Conservation (phyloP, 92 coral and sea anemone species). For the Parazoanthus atlanticus region DNA sequence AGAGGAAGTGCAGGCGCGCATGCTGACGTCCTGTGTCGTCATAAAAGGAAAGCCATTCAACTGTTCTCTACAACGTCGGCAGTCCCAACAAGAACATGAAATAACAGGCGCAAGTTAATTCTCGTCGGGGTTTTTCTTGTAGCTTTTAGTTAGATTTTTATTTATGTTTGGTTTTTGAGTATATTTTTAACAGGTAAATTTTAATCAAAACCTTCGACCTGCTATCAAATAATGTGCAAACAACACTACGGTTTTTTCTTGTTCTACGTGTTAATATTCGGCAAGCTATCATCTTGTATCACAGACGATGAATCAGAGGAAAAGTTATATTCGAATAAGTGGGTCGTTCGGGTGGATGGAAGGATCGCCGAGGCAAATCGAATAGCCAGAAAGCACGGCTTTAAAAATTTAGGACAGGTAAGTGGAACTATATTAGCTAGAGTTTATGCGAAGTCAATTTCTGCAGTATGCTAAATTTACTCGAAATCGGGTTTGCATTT, state of each 20-base stretch:
- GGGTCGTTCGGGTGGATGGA: conserved; percentile 90
- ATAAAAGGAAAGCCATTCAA: conserved; percentile 36
- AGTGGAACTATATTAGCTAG: not conserved
- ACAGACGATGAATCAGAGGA: conserved; percentile 20
- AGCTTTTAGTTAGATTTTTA: conserved; percentile 33
- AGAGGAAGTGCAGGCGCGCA: not conserved
- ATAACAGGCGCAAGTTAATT: not conserved
- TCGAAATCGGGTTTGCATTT: not conserved
- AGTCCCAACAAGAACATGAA: conserved; percentile 26
- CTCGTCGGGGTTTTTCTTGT: conserved; percentile 2
- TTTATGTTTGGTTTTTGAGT: conserved; percentile 23
- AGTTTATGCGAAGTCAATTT: not conserved
- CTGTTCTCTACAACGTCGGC: not conserved
- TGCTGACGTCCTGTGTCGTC: conserved; percentile 40
- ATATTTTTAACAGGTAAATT: conserved; percentile 10
- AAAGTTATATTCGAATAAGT: conserved; percentile 82
- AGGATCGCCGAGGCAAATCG: conserved; percentile 80
- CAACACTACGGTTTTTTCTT: conserved; percentile 5
- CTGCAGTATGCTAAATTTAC: not conserved
- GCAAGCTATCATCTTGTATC: conserved; percentile 12
- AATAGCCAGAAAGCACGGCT: conserved; percentile 77
- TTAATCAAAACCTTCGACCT: conserved; percentile 2
- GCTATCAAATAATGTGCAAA: conserved; percentile 29
- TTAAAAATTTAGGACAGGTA: conserved; percentile 90
- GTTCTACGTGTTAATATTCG: conserved; percentile 23